Evolutionary conservation across 1,140 invertebrate species (phyloP).

Genomic region (Cotesia vestalis): DNA sequence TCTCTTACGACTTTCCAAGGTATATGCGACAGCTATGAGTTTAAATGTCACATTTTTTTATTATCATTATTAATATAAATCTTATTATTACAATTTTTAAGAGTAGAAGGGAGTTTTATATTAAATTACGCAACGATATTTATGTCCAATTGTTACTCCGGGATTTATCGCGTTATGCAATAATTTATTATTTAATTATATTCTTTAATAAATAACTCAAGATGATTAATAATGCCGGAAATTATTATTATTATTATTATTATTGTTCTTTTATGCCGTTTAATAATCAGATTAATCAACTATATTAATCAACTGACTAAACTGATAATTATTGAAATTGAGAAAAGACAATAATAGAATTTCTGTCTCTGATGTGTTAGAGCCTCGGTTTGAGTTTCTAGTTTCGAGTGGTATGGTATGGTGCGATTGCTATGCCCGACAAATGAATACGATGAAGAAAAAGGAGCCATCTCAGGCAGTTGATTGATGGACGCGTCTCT

Average conservation of each 20-base stretch:
- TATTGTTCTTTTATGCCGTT: too few species aligned
- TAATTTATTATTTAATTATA: slow-evolving; percentile 8
- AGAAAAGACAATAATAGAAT: slow-evolving; percentile 37
- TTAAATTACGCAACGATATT: too few species aligned
- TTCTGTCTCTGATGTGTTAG: too few species aligned
- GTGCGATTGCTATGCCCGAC: slow-evolving; percentile 5
- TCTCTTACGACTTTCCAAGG: not conserved
- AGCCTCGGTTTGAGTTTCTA: not conserved
- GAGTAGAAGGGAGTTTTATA: too few species aligned
- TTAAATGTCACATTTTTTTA: slow-evolving; percentile 16
- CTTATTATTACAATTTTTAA: not conserved
- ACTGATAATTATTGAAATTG: too few species aligned
- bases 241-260: too few species aligned
- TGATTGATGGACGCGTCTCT: slow-evolving; percentile 59
- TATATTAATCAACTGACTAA: slow-evolving; percentile 44
- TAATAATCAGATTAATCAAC: slow-evolving; percentile 4
- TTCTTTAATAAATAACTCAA: slow-evolving; percentile 1
- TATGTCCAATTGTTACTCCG: not conserved
- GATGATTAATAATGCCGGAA: too few species aligned
- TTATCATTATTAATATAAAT: not conserved
- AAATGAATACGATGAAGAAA: slow-evolving; percentile 12
- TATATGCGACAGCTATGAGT: slow-evolving; percentile 21
- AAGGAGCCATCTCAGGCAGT: slow-evolving; percentile 44
- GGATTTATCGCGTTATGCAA: not conserved
- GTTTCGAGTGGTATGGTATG: too few species aligned